Base-by-base conservation (phyloP, 2,113 vertebrate species). In the Cryptotis parvus region DNA sequence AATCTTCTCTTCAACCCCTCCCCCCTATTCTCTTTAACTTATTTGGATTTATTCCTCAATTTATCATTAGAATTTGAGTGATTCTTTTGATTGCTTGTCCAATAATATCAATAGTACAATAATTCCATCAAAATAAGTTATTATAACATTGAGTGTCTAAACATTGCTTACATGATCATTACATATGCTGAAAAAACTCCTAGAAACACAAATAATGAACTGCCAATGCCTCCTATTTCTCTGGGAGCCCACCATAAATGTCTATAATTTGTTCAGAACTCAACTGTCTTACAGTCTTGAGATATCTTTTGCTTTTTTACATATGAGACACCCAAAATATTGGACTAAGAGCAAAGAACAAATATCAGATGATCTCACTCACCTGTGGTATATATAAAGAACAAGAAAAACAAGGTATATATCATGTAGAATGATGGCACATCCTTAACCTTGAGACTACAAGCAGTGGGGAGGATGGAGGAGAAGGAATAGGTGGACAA, bases 41-140 rank as follows among this genome's bases (percentile, higher is more conserved):
- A 33, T 89, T 73, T 27, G 6, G 9, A 39, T 74, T 9, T 76
- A 66, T 45, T 76, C 33, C 5, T 24, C 58, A 84, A 87, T 11
- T 85, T 68, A 69, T 26, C 33, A 16, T 76, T 55, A 63, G 35
- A 65, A n/a, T 70, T 73, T 91, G 18, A 84, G 27, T 90, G n/a
- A 52, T 52, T 80, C 10, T 79, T 73, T 74, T 89, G 26, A 70
- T 70, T 75, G 41, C 65, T 81, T 9, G 35, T 18, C 14, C 20
- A 69, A 41, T 79, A 20, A 18, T 65, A 41, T 14, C 14, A 58
- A 58, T 58, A 58, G 20, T 58, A 58, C 41, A 83, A n/a, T 41
- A 6, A 43, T 43, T 78, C 90, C 37, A 6, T 72, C 6, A 52
- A 87, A 77, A 75, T 31, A 61, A 49, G 7, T 55, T 52, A 52